A percentile compares a stretch with the other conserved stretches of the same genome.
phyloP scores from a whole-genome alignment of 2,888 invertebrate species.

The Apamea crenata region DNA sequence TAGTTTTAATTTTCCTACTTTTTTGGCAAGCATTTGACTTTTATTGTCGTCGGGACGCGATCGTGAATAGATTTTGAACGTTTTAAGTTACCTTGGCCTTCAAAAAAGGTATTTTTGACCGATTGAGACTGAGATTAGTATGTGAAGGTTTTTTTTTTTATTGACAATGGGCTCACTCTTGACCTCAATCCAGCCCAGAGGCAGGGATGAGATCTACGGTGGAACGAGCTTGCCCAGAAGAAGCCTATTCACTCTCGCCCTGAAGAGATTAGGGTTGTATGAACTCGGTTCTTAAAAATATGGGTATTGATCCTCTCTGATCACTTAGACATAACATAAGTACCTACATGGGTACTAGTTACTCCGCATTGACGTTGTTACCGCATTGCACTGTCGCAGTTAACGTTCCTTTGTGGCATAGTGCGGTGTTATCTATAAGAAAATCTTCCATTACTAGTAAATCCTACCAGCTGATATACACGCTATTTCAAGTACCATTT shows the following conservation, averaged over 20 bases:
- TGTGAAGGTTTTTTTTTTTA: too few species aligned
- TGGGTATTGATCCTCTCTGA: not conserved
- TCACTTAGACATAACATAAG: not conserved
- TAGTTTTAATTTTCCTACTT: too few species aligned
- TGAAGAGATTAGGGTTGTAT: too few species aligned
- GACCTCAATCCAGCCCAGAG: too few species aligned
- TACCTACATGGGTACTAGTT: not conserved
- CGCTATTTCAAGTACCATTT: slow-evolving; percentile 2
- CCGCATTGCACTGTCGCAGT: slow-evolving; percentile 39
- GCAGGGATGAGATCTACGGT: too few species aligned
- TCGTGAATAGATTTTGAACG: not conserved
- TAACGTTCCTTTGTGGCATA: slow-evolving; percentile 29
- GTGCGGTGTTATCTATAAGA: slow-evolving; percentile 25
- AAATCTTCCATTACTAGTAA: slow-evolving; percentile 16
- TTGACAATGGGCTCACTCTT: too few species aligned
- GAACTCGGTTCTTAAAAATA: not conserved
- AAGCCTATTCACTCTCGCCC: too few species aligned
- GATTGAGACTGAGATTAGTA: not conserved
- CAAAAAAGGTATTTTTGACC: not conserved
- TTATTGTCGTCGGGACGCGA: not conserved
- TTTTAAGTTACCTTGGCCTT: not conserved
- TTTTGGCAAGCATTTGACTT: not conserved
- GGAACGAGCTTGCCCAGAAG: too few species aligned
- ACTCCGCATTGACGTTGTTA: slow-evolving; percentile 15
- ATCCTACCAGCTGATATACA: not conserved